Percentiles rank a stretch among this genome's conserved stretches.
These are phyloP conservation scores for Sitobion miscanthi DNA, from an alignment of 1,140 invertebrate species.

Conservation along the genomic window DNA sequence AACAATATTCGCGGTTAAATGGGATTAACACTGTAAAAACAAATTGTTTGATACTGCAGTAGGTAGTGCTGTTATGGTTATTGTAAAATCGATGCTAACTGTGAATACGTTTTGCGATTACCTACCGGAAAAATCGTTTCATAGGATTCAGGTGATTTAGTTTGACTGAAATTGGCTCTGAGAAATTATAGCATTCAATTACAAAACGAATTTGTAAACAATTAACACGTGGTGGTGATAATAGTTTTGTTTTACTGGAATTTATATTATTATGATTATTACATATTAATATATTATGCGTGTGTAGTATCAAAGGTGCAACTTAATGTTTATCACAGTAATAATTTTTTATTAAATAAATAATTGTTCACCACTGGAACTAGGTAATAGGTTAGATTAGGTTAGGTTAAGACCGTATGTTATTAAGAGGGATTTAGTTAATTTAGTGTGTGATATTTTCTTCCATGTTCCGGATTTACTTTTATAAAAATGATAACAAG, in stretches of 20 bases:
- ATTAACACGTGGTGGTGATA: not conserved
- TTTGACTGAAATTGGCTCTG: not conserved
- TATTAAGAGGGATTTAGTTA: not conserved
- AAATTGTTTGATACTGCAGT: slow-evolving; percentile 3
- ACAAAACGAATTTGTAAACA: not conserved
- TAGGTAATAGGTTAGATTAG: not conserved
- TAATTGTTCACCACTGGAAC: not conserved
- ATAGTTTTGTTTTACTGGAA: not conserved
- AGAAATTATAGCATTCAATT: not conserved
- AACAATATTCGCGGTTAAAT: not conserved
- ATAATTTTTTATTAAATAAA: not conserved
- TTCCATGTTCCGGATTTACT: too few species aligned
- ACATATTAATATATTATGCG: not conserved
- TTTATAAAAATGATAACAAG: not conserved
- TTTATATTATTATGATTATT: not conserved
- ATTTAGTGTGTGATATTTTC: not conserved
- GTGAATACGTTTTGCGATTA: not conserved
- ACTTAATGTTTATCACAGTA: not conserved
- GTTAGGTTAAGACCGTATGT: not conserved
- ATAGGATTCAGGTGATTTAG: not conserved
- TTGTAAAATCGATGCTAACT: slow-evolving; percentile 13
- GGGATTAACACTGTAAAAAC: slow-evolving; percentile 21
- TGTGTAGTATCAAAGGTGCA: not conserved
- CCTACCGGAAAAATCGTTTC: not conserved
- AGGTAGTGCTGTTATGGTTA: not conserved